A percentile compares a stretch with the other conserved stretches of the same genome.
Conservation (phyloP, 2,888 invertebrate species). For the Galerucella calmariensis region DNA sequence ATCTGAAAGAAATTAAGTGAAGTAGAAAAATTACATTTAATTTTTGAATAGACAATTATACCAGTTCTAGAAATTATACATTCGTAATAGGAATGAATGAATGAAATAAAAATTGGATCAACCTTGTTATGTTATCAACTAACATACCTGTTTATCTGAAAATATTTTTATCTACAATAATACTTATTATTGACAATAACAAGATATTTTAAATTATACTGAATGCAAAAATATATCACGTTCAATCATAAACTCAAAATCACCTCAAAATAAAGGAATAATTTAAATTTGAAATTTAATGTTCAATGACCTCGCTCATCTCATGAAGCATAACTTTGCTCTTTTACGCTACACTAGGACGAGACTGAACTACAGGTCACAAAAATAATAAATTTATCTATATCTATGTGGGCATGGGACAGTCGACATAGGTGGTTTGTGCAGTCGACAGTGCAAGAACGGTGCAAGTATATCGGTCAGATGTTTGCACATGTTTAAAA, state of each 20-base stretch:
- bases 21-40: not conserved
- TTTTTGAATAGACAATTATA: not conserved
- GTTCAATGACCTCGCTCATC: not conserved
- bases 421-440: too few relatives aligned
- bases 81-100: not conserved
- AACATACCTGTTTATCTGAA: conserved; percentile 3
- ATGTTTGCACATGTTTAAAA: too few relatives aligned
- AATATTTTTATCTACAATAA: not conserved
- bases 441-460: too few relatives aligned
- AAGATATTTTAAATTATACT: not conserved
- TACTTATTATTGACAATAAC: not conserved
- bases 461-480: too few relatives aligned
- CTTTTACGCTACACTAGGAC: not conserved
- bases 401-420: too few relatives aligned
- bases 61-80: not conserved
- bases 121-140: too few relatives aligned
- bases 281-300: conserved; percentile 3
- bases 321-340: not conserved
- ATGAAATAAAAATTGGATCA: not conserved
- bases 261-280: not conserved
- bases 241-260: conserved; percentile 6
- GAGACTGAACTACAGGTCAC: not conserved
- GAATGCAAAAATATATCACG: not conserved
- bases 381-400: not conserved
- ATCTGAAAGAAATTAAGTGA: conserved; percentile 34